Evolutionary conservation across 2,888 invertebrate species (phyloP).

Genomic region (Isoperla grammatica): DNA sequence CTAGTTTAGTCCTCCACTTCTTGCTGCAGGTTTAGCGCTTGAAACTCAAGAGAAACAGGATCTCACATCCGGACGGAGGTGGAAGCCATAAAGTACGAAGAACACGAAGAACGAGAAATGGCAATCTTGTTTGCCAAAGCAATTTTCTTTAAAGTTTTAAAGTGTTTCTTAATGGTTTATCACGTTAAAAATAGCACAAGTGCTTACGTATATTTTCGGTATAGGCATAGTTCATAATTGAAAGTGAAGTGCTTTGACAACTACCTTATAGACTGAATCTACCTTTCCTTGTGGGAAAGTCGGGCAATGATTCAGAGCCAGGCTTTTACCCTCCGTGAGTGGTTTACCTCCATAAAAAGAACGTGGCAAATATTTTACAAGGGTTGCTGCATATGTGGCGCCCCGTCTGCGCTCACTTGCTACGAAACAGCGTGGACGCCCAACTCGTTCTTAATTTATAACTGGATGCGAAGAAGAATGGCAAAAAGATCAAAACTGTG

Average conservation of each 20-base stretch:
- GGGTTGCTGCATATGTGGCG: not conserved
- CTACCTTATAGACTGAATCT: too few relatives aligned
- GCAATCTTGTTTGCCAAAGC: conserved; percentile 18
- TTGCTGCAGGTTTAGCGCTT: conserved; percentile 4
- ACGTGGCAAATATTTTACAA: conserved; percentile 23
- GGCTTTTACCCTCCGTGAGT: conserved; percentile 11
- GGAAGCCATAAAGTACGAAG: not conserved
- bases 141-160: conserved; percentile 17
- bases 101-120: conserved; percentile 10
- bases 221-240: conserved; percentile 6
- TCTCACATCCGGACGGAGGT: not conserved
- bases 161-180: conserved; percentile 4
- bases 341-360: conserved; percentile 17
- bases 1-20: not conserved
- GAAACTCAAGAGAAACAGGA: not conserved
- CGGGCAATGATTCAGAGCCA: conserved; percentile 13
- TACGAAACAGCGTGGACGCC: not conserved
- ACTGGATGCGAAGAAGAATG: conserved; percentile 1
- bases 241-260: conserved; percentile 16
- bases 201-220: too few relatives aligned
- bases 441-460: conserved; percentile 5
- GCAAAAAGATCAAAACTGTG: not conserved
- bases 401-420: not conserved
- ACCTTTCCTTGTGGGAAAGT: not conserved
- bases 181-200: too few relatives aligned